Evolutionary conservation across 2,113 vertebrate genomes (phyloP).

Genomic region (Hypanus sabinus): DNA sequence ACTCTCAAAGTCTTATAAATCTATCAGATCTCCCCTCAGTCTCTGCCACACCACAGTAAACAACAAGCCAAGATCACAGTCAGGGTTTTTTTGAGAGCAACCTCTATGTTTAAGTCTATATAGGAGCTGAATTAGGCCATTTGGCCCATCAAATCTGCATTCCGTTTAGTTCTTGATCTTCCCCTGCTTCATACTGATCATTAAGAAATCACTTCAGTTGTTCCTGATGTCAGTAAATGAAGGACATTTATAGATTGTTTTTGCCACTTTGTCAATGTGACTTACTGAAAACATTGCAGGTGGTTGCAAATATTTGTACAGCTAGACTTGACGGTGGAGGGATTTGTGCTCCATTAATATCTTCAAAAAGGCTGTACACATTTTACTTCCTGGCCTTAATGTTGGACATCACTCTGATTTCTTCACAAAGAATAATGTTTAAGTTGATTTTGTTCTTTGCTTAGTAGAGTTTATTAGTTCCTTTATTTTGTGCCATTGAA

Average conservation of each 20-base stretch:
- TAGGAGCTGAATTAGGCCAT: too few relatives aligned
- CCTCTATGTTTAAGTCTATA: too few relatives aligned
- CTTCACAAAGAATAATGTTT: not conserved
- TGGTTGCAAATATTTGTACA: not conserved
- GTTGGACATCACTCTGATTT: not conserved
- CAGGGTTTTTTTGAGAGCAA: too few relatives aligned
- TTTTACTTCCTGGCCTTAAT: not conserved
- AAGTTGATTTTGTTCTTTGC: not conserved
- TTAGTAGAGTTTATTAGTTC: not conserved
- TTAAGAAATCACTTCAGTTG: not conserved
- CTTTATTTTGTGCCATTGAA: not conserved
- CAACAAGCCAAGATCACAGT: too few relatives aligned
- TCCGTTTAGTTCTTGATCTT: not conserved
- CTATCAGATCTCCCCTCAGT: too few relatives aligned
- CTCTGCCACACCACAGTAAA: too few relatives aligned
- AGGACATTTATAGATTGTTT: not conserved
- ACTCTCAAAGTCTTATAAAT: too few relatives aligned
- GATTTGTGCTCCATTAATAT: not conserved
- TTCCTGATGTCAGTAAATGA: not conserved
- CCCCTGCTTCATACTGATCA: not conserved
- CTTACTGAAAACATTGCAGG: not conserved
- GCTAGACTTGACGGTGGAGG: not conserved
- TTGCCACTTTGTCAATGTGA: not conserved
- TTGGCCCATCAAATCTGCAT: too few relatives aligned
- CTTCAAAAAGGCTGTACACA: not conserved